A percentile compares a stretch with the other conserved stretches of the same genome.
Conservation (phyloP, 1,140 invertebrate species). For the Temnothorax longispinosus region DNA sequence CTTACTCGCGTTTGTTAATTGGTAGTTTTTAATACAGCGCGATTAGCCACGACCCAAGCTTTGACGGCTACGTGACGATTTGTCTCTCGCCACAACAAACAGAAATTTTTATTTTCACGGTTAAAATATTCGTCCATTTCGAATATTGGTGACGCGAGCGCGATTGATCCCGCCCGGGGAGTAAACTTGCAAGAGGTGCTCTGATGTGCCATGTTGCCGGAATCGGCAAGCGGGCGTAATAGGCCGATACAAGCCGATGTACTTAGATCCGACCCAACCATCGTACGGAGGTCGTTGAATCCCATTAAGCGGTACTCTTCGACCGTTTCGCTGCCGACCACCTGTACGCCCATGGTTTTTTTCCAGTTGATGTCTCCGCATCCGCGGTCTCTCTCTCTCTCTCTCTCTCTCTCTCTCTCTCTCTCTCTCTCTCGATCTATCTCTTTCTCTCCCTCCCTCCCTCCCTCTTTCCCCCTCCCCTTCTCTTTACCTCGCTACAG, state of each 20-base stretch:
- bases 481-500: neutral
- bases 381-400: conserved; percentile 11
- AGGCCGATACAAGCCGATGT: conserved; percentile 63
- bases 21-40: neutral
- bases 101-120: conserved; percentile 17
- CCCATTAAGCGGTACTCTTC: conserved; percentile 76
- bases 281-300: conserved; percentile 78
- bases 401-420: conserved; percentile 13
- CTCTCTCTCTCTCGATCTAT: neutral
- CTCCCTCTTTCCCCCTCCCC: neutral
- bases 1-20: neutral
- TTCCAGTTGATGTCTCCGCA: conserved; percentile 54
- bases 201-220: neutral
- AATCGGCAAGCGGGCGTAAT: conserved; percentile 36
- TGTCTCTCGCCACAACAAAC: conserved; percentile 12
- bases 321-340: conserved; percentile 70
- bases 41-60: neutral
- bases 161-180: conserved; percentile 9
- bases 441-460: neutral
- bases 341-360: conserved; percentile 63
- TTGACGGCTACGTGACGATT: neutral
- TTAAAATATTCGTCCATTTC: conserved; percentile 45
- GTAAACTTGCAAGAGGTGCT: conserved; percentile 3
- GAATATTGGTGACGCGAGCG: conserved; percentile 47
- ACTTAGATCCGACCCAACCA: conserved; percentile 43